phyloP scores from a whole-genome alignment of 1,140 invertebrate genomes.

The Drosophila setifemur region DNA sequence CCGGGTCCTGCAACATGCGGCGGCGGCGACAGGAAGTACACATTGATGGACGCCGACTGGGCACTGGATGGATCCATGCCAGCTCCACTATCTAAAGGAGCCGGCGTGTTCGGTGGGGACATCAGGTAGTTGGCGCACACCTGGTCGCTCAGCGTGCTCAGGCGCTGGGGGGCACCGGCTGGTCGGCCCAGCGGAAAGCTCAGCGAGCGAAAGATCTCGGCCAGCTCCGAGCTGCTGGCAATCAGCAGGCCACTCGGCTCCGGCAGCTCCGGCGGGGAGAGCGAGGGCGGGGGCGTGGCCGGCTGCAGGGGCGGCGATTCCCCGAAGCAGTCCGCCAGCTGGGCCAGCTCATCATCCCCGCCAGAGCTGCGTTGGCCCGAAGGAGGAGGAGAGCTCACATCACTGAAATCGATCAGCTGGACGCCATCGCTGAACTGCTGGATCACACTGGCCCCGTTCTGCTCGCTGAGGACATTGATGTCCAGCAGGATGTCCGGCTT shows the following conservation, averaged over 20 bases:
- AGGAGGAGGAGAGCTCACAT: slow-evolving; percentile 11
- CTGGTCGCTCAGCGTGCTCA: slow-evolving; percentile 80
- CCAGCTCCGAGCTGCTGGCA: slow-evolving; percentile 69
- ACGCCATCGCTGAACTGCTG: slow-evolving; percentile 63
- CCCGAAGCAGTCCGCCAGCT: slow-evolving; percentile 67
- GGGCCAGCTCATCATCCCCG: slow-evolving; percentile 62
- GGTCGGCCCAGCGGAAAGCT: slow-evolving; percentile 69
- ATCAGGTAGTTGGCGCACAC: slow-evolving; percentile 74
- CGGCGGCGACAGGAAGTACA: slow-evolving; percentile 80
- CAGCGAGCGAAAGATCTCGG: slow-evolving; percentile 76
- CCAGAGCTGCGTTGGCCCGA: neutral
- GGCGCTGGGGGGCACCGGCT: slow-evolving; percentile 51
- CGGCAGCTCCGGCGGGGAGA: slow-evolving; percentile 68
- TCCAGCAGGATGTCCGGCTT: slow-evolving; percentile 80
- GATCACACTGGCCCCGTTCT: slow-evolving; percentile 44
- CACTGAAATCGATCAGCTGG: slow-evolving; percentile 72
- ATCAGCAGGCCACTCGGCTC: slow-evolving; percentile 68
- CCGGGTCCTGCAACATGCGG: slow-evolving; percentile 58
- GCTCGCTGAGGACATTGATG: slow-evolving; percentile 74
- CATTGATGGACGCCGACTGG: slow-evolving; percentile 70
- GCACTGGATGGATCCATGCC: slow-evolving; percentile 15
- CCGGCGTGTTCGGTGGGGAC: slow-evolving; percentile 80
- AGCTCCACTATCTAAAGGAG: slow-evolving; percentile 10
- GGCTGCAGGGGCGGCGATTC: slow-evolving; percentile 72
- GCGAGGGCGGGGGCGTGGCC: slow-evolving; percentile 72